A percentile compares a stretch with the other conserved stretches of the same genome.
phyloP scores from a whole-genome alignment of 2,888 invertebrate genomes.

The Agrochola macilenta region DNA sequence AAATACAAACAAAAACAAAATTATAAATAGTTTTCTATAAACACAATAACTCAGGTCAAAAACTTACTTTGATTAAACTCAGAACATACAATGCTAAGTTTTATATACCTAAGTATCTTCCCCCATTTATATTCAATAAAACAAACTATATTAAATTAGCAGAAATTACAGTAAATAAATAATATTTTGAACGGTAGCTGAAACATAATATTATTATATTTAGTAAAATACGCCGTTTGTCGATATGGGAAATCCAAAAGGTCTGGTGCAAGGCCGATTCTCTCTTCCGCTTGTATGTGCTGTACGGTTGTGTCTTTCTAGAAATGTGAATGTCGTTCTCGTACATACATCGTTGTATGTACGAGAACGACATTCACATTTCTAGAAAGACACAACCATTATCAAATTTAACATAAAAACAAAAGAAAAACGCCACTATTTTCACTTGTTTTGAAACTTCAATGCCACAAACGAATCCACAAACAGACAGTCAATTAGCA shows the following conservation, averaged over 20 bases:
- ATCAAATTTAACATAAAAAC: background rate
- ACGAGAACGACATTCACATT: background rate
- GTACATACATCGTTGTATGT: no score
- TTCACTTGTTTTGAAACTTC: constrained; percentile 1
- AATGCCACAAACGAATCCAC: background rate
- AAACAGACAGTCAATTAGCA: constrained; percentile 1
- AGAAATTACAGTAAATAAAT: constrained; percentile 6
- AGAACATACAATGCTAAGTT: no score
- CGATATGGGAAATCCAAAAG: background rate
- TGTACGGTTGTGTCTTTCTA: no score
- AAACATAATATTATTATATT: constrained; percentile 1
- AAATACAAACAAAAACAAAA: background rate
- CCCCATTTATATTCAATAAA: constrained; percentile 19
- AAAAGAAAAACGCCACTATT: background rate
- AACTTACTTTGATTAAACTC: background rate
- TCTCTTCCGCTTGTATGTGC: background rate
- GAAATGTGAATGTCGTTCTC: no score
- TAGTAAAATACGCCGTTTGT: background rate
- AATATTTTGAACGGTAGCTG: constrained; percentile 12
- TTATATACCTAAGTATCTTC: background rate
- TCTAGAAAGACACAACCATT: no score
- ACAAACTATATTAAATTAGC: constrained; percentile 22
- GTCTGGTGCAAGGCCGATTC: background rate
- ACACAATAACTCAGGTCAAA: background rate
- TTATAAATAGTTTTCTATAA: background rate